Evolutionary conservation across 2,888 invertebrate genomes (phyloP).

Genomic region (Cyclophora punctaria): DNA sequence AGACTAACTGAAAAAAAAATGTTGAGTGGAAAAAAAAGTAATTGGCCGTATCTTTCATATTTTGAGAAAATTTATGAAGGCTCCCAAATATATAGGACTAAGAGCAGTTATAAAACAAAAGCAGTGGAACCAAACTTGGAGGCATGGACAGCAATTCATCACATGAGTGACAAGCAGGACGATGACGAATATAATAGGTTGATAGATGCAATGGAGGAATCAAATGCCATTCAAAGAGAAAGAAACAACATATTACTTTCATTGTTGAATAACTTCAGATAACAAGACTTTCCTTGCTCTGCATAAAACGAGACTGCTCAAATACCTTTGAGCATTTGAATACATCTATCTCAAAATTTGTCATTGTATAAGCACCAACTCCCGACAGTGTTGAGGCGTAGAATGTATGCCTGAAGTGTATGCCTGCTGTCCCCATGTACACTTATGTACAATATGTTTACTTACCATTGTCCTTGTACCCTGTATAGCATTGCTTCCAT

Average conservation of each 20-base stretch:
- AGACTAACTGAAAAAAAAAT: constrained; percentile 46
- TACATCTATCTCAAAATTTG: no score
- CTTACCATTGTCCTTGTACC: no score
- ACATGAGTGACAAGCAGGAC: constrained; percentile 33
- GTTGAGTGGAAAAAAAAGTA: constrained; percentile 42
- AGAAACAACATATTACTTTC: constrained; percentile 55
- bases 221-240: constrained; percentile 57
- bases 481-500: no score
- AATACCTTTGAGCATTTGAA: no score
- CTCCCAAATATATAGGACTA: constrained; percentile 1
- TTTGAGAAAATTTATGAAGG: constrained; percentile 58
- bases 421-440: no score
- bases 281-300: constrained; percentile 13
- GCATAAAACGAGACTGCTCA: no score
- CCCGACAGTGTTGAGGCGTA: no score
- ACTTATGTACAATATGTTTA: no score
- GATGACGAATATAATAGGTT: constrained; percentile 50
- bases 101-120: background rate
- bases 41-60: constrained; percentile 58
- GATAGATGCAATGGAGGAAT: constrained; percentile 49
- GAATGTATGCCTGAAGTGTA: no score
- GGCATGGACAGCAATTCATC: constrained; percentile 34
- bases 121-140: constrained; percentile 20
- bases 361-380: no score
- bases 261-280: constrained; percentile 35